A percentile compares a stretch with the other conserved stretches of the same genome.
Conservation (phyloP, 2,888 invertebrate species). For the Hanleya hanleyi region DNA sequence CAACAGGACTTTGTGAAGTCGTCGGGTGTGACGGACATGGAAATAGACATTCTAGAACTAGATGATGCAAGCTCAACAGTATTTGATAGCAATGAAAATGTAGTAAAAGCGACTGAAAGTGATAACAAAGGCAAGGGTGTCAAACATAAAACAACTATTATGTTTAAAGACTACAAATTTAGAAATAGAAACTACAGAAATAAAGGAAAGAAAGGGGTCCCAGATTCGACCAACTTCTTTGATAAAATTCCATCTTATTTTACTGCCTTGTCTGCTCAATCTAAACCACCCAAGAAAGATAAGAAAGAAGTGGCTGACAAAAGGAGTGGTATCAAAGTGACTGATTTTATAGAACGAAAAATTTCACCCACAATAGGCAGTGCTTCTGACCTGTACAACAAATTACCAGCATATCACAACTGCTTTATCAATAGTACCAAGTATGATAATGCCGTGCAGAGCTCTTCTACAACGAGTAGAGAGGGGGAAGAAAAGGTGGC, state of each 20-base stretch:
- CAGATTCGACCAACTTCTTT: conserved; percentile 42
- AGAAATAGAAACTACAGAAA: conserved; percentile 33
- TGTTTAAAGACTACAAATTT: not conserved
- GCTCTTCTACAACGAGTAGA: not conserved
- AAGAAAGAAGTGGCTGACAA: conserved; percentile 24
- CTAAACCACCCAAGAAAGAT: conserved; percentile 47
- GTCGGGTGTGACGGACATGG: too few species aligned
- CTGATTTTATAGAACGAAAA: conserved; percentile 48
- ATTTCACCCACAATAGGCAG: conserved; percentile 43
- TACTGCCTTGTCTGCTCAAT: conserved; percentile 60
- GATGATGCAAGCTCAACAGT: too few species aligned
- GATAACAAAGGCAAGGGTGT: not conserved
- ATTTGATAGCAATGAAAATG: too few species aligned
- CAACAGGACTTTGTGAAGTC: too few species aligned
- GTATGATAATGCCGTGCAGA: conserved; percentile 46
- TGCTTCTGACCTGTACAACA: conserved; percentile 47
- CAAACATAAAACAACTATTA: not conserved
- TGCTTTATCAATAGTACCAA: conserved; percentile 70
- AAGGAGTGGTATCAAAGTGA: conserved; percentile 16
- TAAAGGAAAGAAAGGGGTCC: conserved; percentile 29
- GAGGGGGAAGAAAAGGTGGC: not conserved
- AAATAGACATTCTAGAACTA: too few species aligned
- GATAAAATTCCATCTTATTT: conserved; percentile 68
- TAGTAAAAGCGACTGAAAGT: too few species aligned
- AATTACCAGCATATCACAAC: conserved; percentile 67